Conservation (phyloP, 2,113 vertebrate species). For the Hippoglossus stenolepis region DNA sequence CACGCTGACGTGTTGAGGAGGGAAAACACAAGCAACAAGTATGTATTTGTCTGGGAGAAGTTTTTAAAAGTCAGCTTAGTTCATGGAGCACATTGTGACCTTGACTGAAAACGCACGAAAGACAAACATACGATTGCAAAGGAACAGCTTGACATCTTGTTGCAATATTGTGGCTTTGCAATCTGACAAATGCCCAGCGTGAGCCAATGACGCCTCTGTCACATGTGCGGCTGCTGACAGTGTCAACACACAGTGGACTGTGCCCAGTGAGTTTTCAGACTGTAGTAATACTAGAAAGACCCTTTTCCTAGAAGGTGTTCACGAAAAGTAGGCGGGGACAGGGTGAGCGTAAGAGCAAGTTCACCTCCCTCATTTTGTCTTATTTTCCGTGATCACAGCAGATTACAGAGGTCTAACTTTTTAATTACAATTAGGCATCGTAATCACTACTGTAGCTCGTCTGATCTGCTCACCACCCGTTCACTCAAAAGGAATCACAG, state of each 20-base stretch:
- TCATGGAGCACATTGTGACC: not conserved
- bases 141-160: conserved; percentile 13
- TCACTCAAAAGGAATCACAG: conserved; percentile 59
- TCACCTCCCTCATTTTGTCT: not conserved
- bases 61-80: conserved; percentile 4
- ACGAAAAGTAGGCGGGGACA: not conserved
- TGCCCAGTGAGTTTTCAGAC: conserved; percentile 14
- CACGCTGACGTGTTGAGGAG: not conserved
- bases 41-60: not conserved
- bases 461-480: conserved; percentile 50
- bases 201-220: conserved; percentile 45
- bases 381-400: conserved; percentile 46
- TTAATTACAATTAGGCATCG: conserved; percentile 57
- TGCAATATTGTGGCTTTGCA: conserved; percentile 32
- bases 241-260: conserved; percentile 51
- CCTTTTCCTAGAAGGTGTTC: conserved; percentile 50
- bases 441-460: conserved; percentile 51
- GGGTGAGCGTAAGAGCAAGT: conserved; percentile 8
- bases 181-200: conserved; percentile 56
- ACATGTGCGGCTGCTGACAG: conserved; percentile 49
- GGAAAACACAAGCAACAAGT: not conserved
- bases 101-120: not conserved
- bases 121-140: conserved; percentile 12
- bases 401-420: conserved; percentile 38
- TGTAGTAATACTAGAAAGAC: conserved; percentile 42